Evolutionary conservation across 2,888 invertebrate genomes (phyloP).

Genomic region (Limnephilus marmoratus): DNA sequence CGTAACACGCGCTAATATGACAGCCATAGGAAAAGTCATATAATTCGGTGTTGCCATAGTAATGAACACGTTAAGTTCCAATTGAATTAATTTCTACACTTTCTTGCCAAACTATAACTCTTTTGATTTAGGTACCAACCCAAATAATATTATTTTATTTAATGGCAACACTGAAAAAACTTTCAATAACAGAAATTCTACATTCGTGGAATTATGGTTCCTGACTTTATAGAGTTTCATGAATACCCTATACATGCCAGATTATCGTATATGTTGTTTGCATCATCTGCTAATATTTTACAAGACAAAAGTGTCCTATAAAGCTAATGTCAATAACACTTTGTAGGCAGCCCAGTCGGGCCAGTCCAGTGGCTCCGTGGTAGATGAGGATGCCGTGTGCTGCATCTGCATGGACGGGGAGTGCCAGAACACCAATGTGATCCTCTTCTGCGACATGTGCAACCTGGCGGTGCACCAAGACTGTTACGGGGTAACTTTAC

Average conservation of each 20-base stretch:
- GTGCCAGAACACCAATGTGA: slow-evolving; percentile 98
- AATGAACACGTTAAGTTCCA: no score
- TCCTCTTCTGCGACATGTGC: slow-evolving; percentile 99
- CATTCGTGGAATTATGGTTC: neutral
- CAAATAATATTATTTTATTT: neutral
- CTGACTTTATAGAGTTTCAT: neutral
- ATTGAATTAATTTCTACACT: no score
- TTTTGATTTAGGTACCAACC: neutral
- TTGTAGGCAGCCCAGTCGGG: slow-evolving; percentile 82
- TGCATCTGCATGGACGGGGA: slow-evolving; percentile 99
- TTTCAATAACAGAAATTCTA: neutral
- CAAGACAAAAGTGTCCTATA: neutral
- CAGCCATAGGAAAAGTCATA: no score
- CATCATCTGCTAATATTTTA: neutral
- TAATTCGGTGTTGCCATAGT: no score
- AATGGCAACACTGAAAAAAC: neutral
- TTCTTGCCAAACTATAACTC: no score
- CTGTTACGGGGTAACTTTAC: slow-evolving; percentile 91
- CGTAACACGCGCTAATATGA: no score
- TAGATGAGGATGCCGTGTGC: slow-evolving; percentile 98
- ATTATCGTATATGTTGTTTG: neutral
- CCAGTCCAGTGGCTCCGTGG: slow-evolving; percentile 81
- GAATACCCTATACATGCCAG: neutral
- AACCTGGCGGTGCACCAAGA: slow-evolving; percentile 99
- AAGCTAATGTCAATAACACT: neutral